Base-by-base conservation (phyloP, 2,888 invertebrate genomes). In the Temnothorax ravouxi region DNA sequence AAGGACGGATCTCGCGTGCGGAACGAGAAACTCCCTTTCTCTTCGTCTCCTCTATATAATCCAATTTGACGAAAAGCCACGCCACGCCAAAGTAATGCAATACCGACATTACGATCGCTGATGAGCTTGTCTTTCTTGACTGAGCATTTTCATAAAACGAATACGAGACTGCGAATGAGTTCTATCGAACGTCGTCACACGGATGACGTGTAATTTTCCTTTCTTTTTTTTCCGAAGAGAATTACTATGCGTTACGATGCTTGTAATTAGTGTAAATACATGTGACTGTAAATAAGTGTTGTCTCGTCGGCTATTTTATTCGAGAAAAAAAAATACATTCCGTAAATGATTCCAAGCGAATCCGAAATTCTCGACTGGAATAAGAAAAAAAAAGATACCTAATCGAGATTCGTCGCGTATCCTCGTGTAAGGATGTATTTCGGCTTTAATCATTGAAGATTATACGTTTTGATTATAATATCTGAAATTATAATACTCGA, bases 181-280 rank as follows among this genome's bases (percentile, higher is more conserved):
- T 69, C 34, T 21, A 38, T 44, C 25, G 8, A 8, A 56, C 21
- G 8, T 56, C 29, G 29, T 29, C 29, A 29, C 29, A 3, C 56
- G 18, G 47, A 62, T 29, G 21, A 61, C 34, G 15, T n/a, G 15
- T n/a, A 9, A 6, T 77, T 69, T 56, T 79, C 5, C 15, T 62
- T 64, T 25, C 2, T 62, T 64, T 25, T 1, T 9, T 62, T 41
- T 21, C n/a, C 9, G 13, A 75, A 72, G 56, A 34, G 38, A 62
- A 76, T 66, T 56, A 50, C 21, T 69, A 59, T 71, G 18, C 44
- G 34, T 64, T n/a, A 25, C 41, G 52, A n/a, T 38, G 66, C 21
- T 44, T 75, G 72, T 79, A 75, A 44, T 62, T 79, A 84, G 21
- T 88, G 84, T 71, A 84, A 71, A 81, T 81, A 81, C n/a, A 25